phyloP scores from a whole-genome alignment of 2,113 vertebrate species.

The Lipotes vexillifer region DNA sequence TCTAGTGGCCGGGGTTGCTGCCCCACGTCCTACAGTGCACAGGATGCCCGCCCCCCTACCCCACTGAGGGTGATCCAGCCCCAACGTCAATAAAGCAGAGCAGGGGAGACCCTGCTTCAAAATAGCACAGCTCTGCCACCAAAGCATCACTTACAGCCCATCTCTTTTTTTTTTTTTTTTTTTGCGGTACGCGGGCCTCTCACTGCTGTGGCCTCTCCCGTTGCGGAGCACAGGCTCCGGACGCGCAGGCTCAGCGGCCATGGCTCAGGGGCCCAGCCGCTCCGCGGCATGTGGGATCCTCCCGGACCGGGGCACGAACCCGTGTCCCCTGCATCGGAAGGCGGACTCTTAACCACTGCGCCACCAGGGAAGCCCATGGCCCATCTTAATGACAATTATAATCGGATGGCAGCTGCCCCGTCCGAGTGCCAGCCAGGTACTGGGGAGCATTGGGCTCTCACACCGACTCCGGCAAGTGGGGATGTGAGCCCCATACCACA shows the following conservation, averaged over 20 bases:
- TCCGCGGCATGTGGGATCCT: too few species aligned
- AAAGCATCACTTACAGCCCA: rapidly evolving
- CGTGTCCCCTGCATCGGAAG: too few species aligned
- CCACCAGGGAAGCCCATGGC: too few species aligned
- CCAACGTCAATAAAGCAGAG: rapidly evolving
- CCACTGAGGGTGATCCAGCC: rapidly evolving
- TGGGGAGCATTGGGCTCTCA: neutral
- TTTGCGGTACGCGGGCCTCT: too few species aligned
- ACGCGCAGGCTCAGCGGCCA: too few species aligned
- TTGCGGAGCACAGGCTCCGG: too few species aligned
- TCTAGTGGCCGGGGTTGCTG: neutral
- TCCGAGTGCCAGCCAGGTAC: neutral
- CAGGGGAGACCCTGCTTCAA: too few species aligned
- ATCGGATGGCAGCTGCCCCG: rapidly evolving
- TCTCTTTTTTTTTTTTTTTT: too few species aligned
- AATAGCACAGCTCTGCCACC: neutral
- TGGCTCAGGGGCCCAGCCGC: too few species aligned
- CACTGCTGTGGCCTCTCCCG: too few species aligned
- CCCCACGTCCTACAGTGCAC: rapidly evolving
- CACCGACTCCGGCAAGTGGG: neutral
- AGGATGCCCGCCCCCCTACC: rapidly evolving
- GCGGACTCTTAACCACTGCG: too few species aligned
- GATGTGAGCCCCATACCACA: rapidly evolving
- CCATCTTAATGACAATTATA: rapidly evolving
- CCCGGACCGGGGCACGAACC: too few species aligned